Evolutionary conservation across 1,140 invertebrate genomes (phyloP).

Genomic region (Pararge aegeria): DNA sequence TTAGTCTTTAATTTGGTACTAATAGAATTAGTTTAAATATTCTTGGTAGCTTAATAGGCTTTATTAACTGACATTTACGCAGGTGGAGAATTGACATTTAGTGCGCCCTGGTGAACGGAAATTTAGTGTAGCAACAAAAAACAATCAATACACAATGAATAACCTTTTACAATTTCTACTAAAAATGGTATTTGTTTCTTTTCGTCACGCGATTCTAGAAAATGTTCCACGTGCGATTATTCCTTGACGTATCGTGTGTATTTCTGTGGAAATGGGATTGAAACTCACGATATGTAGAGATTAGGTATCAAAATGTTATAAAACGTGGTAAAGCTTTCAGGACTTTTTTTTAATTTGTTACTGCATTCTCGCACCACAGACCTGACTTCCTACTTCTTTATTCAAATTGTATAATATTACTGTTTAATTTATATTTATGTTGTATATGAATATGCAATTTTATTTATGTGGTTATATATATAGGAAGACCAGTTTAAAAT

Average conservation of each 20-base stretch:
- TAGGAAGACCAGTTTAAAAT: too few species aligned
- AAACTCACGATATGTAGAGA: slow-evolving; percentile 21
- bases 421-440: too few species aligned
- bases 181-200: slow-evolving; percentile 47
- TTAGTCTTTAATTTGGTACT: not conserved
- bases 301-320: slow-evolving; percentile 17
- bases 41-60: slow-evolving; percentile 25
- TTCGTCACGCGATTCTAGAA: slow-evolving; percentile 45
- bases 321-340: not conserved
- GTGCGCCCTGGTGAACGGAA: slow-evolving; percentile 25
- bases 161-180: slow-evolving; percentile 57
- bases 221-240: slow-evolving; percentile 25
- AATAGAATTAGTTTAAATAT: not conserved
- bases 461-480: too few species aligned
- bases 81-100: slow-evolving; percentile 64
- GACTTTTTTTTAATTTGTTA: not conserved
- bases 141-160: slow-evolving; percentile 56
- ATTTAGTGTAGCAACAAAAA: slow-evolving; percentile 46
- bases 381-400: too few species aligned
- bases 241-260: slow-evolving; percentile 24
- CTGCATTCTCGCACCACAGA: not conserved
- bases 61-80: slow-evolving; percentile 54
- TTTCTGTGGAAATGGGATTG: slow-evolving; percentile 9
- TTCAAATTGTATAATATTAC: too few species aligned
- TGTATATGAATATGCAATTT: too few species aligned